Evolutionary conservation across 2,888 invertebrate genomes (phyloP).

Genomic region (Heliothis peltigera): DNA sequence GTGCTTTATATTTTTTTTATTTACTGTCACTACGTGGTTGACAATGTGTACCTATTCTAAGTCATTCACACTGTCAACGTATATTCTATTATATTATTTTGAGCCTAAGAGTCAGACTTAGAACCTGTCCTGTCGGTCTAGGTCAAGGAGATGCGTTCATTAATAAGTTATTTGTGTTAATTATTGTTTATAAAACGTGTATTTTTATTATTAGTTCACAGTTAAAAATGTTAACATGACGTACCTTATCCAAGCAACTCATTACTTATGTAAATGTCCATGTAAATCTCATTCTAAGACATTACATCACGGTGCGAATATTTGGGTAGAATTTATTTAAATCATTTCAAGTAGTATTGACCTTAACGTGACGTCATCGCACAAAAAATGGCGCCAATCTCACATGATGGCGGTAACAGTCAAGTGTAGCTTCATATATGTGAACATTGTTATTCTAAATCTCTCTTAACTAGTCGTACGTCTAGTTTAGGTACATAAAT

Average conservation of each 20-base stretch:
- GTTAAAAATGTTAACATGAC: conserved; percentile 10
- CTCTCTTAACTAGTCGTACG: not conserved
- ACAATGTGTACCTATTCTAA: too few species aligned
- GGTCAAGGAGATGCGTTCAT: conserved; percentile 17
- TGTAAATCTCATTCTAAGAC: conserved; percentile 5
- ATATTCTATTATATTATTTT: not conserved
- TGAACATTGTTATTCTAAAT: too few species aligned
- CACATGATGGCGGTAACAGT: not conserved
- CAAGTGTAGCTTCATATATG: too few species aligned
- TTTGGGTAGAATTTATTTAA: conserved; percentile 20
- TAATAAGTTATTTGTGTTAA: not conserved
- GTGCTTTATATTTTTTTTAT: too few species aligned
- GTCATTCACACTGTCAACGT: not conserved
- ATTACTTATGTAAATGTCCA: conserved; percentile 4
- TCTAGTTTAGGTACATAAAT: conserved; percentile 16
- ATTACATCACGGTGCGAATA: conserved; percentile 43
- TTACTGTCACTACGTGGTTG: too few species aligned
- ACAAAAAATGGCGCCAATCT: conserved; percentile 15
- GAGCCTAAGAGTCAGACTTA: not conserved
- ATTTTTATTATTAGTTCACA: not conserved
- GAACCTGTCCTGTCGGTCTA: not conserved
- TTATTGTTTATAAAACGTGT: not conserved
- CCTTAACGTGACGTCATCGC: conserved; percentile 48
- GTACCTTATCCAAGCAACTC: not conserved
- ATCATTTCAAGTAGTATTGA: conserved; percentile 34